Percentiles rank a stretch among this genome's conserved stretches.
Conservation (phyloP, 2,888 invertebrate species). For the Ashinkailepas kermadecensis region DNA sequence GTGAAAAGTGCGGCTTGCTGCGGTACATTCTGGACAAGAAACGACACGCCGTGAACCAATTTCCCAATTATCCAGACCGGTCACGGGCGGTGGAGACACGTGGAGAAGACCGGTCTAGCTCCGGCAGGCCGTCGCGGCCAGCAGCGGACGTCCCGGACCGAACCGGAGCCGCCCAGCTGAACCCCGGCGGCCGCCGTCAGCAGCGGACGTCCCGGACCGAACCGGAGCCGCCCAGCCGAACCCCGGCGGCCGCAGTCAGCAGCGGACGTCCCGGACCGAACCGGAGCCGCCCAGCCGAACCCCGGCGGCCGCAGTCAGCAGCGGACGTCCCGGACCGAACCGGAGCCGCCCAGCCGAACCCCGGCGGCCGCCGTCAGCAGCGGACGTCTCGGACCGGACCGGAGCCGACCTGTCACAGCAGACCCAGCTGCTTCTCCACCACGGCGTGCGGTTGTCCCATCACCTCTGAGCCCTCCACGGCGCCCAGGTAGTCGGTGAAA, state of each 20-base stretch:
- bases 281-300: not conserved
- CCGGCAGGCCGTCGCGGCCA: too few species aligned
- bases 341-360: not conserved
- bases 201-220: not conserved
- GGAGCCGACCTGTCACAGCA: slow-evolving; percentile 42
- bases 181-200: too few species aligned
- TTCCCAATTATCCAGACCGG: too few species aligned
- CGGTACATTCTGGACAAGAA: too few species aligned
- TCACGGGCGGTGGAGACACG: too few species aligned
- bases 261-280: not conserved
- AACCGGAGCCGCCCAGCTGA: not conserved
- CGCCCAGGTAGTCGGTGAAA: slow-evolving; percentile 68
- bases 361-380: too few species aligned
- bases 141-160: not conserved
- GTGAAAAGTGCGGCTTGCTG: too few species aligned
- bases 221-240: not conserved
- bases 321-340: not conserved
- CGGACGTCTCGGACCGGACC: too few species aligned
- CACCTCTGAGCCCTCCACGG: slow-evolving; percentile 61
- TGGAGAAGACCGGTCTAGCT: too few species aligned
- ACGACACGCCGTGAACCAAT: too few species aligned
- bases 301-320: too few species aligned
- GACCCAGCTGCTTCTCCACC: slow-evolving; percentile 63
- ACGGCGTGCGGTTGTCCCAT: slow-evolving; percentile 75
- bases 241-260: too few species aligned